Conservation (phyloP, 2,888 invertebrate genomes). For the Coremacera marginata region DNA sequence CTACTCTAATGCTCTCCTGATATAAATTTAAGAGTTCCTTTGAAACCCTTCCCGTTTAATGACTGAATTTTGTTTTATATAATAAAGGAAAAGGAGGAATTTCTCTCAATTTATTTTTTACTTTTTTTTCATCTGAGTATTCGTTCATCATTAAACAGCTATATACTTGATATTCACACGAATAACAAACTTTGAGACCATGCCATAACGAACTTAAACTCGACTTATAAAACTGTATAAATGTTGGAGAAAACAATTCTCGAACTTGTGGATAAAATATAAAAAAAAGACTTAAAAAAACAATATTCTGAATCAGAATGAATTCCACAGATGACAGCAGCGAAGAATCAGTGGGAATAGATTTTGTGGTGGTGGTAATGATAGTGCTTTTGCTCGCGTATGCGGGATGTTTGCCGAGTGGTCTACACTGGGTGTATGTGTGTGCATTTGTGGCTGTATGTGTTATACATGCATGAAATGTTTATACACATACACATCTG, state of each 20-base stretch:
- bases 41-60: no score
- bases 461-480: background rate
- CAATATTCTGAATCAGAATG: background rate
- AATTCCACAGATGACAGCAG: constrained; percentile 8
- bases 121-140: no score
- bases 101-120: no score
- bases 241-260: constrained; percentile 2
- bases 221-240: background rate
- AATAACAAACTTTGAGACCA: no score
- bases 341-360: constrained; percentile 13
- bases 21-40: no score
- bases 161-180: no score
- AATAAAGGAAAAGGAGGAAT: no score
- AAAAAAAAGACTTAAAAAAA: no score
- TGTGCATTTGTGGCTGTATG: background rate
- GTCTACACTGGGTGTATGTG: background rate
- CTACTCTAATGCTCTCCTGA: no score
- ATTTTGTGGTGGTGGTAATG: background rate
- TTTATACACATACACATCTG: constrained; percentile 19
- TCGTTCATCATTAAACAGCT: no score
- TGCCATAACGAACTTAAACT: background rate
- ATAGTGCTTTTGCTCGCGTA: background rate
- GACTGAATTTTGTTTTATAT: no score
- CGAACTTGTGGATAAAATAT: background rate
- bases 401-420: constrained; percentile 3